Conservation (phyloP, 2,797 vertebrate genomes). For the Sebastes cheni region DNA sequence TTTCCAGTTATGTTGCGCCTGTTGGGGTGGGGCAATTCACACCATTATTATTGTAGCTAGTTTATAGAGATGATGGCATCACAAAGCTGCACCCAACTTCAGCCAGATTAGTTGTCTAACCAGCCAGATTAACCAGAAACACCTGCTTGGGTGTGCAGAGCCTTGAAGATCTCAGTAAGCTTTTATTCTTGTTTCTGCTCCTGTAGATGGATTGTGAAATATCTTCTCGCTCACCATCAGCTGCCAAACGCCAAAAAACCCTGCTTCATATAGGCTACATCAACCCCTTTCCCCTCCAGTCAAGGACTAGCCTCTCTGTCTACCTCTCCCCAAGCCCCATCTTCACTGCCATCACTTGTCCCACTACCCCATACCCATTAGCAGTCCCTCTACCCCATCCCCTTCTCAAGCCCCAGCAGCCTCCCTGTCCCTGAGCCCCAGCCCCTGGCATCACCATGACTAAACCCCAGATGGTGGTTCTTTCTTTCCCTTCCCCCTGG, state of each 20-base stretch:
- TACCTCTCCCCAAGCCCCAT: conserved; percentile 1
- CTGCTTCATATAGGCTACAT: not conserved
- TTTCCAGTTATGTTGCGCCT: not conserved
- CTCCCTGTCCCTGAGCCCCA: conserved; percentile 63
- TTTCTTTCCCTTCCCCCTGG: conserved; percentile 79
- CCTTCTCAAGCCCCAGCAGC: conserved; percentile 48
- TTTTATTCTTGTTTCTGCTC: not conserved
- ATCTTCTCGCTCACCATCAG: not conserved
- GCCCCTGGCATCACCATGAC: conserved; percentile 86
- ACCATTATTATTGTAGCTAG: not conserved
- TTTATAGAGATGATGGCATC: not conserved
- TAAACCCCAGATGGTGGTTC: conserved; percentile 87
- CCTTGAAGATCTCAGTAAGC: not conserved
- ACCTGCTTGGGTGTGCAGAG: not conserved
- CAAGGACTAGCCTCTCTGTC: not conserved
- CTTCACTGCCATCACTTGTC: conserved; percentile 13
- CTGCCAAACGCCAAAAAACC: not conserved
- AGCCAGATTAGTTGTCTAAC: not conserved
- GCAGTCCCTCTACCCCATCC: conserved; percentile 37
- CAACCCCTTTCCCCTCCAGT: not conserved
- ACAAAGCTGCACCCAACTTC: not conserved
- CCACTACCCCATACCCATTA: conserved; percentile 7
- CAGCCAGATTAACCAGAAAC: not conserved
- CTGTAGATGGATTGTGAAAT: not conserved
- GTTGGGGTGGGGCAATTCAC: not conserved